Base-by-base conservation (phyloP, 1,140 invertebrate genomes). In the Apis cerana region DNA sequence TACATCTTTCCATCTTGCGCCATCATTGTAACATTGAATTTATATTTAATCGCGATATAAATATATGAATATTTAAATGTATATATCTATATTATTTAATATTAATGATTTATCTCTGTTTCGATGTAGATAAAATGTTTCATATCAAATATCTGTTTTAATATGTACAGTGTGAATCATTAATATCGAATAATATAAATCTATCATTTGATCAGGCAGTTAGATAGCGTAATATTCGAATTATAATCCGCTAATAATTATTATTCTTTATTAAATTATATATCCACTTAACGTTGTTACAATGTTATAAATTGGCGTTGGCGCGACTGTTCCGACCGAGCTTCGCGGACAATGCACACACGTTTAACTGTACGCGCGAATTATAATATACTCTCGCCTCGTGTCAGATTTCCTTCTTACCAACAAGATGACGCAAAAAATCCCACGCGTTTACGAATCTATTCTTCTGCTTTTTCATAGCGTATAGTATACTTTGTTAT, bases 351-450 rank as follows among this genome's bases (percentile, higher is more conserved):
- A 9, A 64, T 64, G 62, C 62, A 27, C 23, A 64, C 17, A 17
- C 15, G 17, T 17, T 64, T 64, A 33, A 64, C 62, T 33, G 33
- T 19, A 64, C 62, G 12, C 23, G 61, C 23, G 27, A 43, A 64
- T 64, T 33, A 64, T 33, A 33, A 64, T 19, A 17, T 9, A 64
- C 59, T 64, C 33, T 64, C 62, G 27, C 62, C 15, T 3, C 27
- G 62, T 27, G 15, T 64, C 62, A 19, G 23, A 27, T 64, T 64
- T 64, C 62, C 62, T 33, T 33, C 27, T 64, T 64, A 33, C 62
- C 62, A 33, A 64, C 62, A 19, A 33, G 62, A 64, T 64, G 62
- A 64, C 62, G 62, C 33, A 33, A 64, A 64, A 64, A 33, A 27
- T 15, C 17, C 62, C 62, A 27, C 13, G 7, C 13, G 61, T 13